Base-by-base conservation (phyloP, 2,888 invertebrate genomes). In the Eupithecia subfuscata region DNA sequence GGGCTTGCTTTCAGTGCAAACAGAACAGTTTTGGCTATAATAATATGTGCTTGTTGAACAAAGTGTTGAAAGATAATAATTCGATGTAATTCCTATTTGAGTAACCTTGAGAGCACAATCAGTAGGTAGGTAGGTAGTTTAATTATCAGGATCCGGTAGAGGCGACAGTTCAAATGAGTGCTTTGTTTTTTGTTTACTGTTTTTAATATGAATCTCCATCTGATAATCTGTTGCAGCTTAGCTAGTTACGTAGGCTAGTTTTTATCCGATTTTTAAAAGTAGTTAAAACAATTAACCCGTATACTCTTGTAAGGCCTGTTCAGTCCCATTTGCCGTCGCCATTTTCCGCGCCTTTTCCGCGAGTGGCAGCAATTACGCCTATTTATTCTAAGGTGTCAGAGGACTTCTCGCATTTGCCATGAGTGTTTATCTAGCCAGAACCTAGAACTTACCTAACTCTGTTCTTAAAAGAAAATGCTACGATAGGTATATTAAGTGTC, bases 401-500 rank as follows among this genome's bases (percentile, higher is more conserved):
- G 1, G 30, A 30, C 2, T 30, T 30, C 30, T 30, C n/a, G n/a
- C n/a, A n/a, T n/a, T n/a, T n/a, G n/a, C 30, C 30, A 60, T 60
- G 25, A 25, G 25, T 56, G 18, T 22, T 60, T 25, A 14, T 14
- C 14, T 60, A 60, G 60, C 25, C 22, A 22, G 22, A 22, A 56
- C 56, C 25, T 60, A 14, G 14, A 22, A 25, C 60, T 25, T 25
- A 56, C 52, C n/a, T 52, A 8, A 52, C 9, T 52, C n/a, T 8
- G 11, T 56, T 56, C 48, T 48, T 48, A n/a, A 11, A 56, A 56
- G 22, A 56, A 56, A 22, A 22, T 22, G 22, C 56, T 56, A 22
- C 25, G n/a, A 40, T 43, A 43, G 9, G 7, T 30, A 22, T 56
- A 22, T 5, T 22, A 43, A 22, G 80, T 83, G 81, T 82, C 86